Evolutionary conservation across 2,113 vertebrate genomes (phyloP).

Genomic region (Centrocercus urophasianus): DNA sequence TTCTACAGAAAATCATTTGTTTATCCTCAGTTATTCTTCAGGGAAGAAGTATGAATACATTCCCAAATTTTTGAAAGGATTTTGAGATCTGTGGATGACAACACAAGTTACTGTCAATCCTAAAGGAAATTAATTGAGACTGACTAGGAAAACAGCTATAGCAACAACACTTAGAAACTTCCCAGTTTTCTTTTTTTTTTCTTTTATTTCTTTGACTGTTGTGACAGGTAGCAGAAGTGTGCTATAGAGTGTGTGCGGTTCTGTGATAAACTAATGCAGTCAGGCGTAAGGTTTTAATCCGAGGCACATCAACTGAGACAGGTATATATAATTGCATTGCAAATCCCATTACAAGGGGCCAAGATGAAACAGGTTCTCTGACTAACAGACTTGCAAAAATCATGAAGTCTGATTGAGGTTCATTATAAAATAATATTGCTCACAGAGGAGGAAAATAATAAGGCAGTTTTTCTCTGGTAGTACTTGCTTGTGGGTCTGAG

Average conservation of each 20-base stretch:
- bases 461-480: neutral
- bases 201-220: constrained; percentile 33
- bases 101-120: neutral
- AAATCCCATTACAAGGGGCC: constrained; percentile 61
- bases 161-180: neutral
- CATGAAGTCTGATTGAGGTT: constrained; percentile 36
- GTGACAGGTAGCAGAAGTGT: constrained; percentile 19
- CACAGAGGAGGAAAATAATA: constrained; percentile 33
- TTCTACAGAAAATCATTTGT: neutral
- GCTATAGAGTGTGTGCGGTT: neutral
- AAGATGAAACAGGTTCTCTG: constrained; percentile 43
- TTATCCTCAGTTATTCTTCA: neutral
- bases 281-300: constrained; percentile 21
- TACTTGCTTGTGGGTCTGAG: neutral
- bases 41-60: neutral
- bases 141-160: neutral
- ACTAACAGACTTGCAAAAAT: constrained; percentile 65
- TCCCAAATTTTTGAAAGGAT: neutral
- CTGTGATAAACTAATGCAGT: constrained; percentile 54
- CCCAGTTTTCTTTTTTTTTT: neutral
- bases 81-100: neutral
- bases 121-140: neutral
- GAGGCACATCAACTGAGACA: neutral
- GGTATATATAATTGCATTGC: constrained; percentile 56
- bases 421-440: constrained; percentile 40